These are phyloP conservation scores for Catharus minimus DNA, from an alignment of 2,113 vertebrate species.

Conservation along the genomic window DNA sequence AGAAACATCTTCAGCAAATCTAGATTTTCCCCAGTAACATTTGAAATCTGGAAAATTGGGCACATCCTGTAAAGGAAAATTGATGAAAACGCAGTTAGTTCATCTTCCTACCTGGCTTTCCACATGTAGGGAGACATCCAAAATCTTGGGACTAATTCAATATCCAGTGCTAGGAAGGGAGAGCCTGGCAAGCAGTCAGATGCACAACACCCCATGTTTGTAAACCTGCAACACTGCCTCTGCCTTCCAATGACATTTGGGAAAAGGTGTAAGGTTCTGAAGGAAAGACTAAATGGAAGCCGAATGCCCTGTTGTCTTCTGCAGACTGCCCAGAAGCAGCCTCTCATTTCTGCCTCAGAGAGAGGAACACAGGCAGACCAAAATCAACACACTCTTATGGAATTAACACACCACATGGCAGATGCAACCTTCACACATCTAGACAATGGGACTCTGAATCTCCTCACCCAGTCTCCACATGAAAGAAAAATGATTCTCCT, in stretches of 20 bases:
- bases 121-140: not conserved
- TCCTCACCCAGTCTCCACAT: slow-evolving; percentile 23
- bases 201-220: not conserved
- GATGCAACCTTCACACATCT: slow-evolving; percentile 38
- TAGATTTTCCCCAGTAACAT: slow-evolving; percentile 94
- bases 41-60: slow-evolving; percentile 98
- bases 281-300: not conserved
- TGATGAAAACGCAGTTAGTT: not conserved
- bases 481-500: slow-evolving; percentile 34
- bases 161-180: slow-evolving; percentile 3
- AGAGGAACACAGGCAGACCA: slow-evolving; percentile 1
- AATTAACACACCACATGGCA: slow-evolving; percentile 40
- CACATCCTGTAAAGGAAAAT: slow-evolving; percentile 85
- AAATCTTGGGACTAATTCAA: slow-evolving; percentile 19
- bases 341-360: slow-evolving; percentile 21
- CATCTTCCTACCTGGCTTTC: not conserved
- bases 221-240: not conserved
- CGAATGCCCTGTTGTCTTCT: not conserved
- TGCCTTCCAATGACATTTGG: slow-evolving; percentile 8
- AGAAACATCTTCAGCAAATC: slow-evolving; percentile 98
- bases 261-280: not conserved
- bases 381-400: slow-evolving; percentile 5
- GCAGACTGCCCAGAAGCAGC: slow-evolving; percentile 11
- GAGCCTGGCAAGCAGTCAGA: slow-evolving; percentile 7
- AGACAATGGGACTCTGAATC: slow-evolving; percentile 5